Percentiles rank a stretch among this genome's conserved stretches.
Evolutionary conservation across 2,113 vertebrate species (phyloP).

Genomic region (Isichthys henryi): DNA sequence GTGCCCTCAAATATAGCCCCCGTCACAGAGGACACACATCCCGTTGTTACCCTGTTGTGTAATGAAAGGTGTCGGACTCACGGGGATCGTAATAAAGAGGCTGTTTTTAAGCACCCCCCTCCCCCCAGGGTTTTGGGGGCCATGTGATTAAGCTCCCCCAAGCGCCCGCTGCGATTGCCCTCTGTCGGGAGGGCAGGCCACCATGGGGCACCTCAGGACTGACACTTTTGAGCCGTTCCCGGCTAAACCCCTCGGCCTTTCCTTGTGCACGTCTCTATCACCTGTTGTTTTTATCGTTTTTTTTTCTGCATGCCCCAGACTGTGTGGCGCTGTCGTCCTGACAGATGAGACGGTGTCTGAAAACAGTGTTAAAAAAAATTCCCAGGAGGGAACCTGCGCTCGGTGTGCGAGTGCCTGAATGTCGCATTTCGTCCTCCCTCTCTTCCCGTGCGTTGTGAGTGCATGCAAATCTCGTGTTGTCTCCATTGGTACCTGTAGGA

Average conservation of each 20-base stretch:
- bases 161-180: not conserved
- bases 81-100: not conserved
- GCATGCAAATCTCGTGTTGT: not conserved
- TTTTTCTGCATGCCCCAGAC: not conserved
- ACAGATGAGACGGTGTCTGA: slow-evolving; percentile 3
- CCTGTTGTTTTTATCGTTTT: not conserved
- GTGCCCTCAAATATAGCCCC: not conserved
- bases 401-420: not conserved
- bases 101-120: not conserved
- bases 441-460: not conserved
- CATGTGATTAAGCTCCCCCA: not conserved
- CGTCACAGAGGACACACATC: not conserved
- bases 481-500: not conserved
- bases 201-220: not conserved
- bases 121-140: not conserved
- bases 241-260: not conserved
- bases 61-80: not conserved
- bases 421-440: not conserved
- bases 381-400: not conserved
- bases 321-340: not conserved
- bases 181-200: not conserved
- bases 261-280: not conserved
- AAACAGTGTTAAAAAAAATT: not conserved
- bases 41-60: not conserved
- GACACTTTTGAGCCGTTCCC: not conserved